Base-by-base conservation (phyloP, 2,113 vertebrate species). In the Zosterops borbonicus region DNA sequence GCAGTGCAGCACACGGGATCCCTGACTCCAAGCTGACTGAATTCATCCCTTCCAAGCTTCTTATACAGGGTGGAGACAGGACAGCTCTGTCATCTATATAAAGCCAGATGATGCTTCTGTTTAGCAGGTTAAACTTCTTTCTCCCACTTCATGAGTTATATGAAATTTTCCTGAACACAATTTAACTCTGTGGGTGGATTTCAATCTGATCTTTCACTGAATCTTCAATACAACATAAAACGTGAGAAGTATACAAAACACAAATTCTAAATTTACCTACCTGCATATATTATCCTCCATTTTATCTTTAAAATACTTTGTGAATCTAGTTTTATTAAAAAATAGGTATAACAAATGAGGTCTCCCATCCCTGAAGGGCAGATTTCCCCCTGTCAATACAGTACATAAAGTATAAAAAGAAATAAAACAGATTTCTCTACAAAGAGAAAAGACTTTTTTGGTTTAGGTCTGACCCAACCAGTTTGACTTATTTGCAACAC, bases 61-160 rank as follows among this genome's bases (percentile, higher is more conserved):
- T 70, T 47, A 50, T 0, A 58, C 14, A 68, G 39, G 44, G 64
- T 29, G 49, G 68, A 77, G 42, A 25, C 58, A 88, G 21, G 69
- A 65, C n/a, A 60, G 46, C 49, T 59, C 24, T n/a, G 29, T 60
- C 91, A 86, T 56, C 46, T 81, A 3, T 39, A 28, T 21, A 52
- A 83, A 71, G 41, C 19, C 56, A 73, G 18, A n/a, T 29, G 24
- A 90, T 10, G 35, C 44, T 65, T 87, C 22, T 75, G 56, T 58
- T 94, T 22, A 89, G 67, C 83, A 90, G 65, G 79, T 79, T 84
- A 33, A 85, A 84, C 77, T 62, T 64, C 83, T 76, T 94, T 62
- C 52, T 95, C 39, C 27, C 21, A 24, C 29, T 63, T 55, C 2
- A 8, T 4, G 6, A 33, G 16, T 33, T 64, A 17, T 0, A 42